Evolutionary conservation across 2,888 invertebrate species (phyloP), one percentile per base, ranked within the genome.

Genomic region (Choreutis nemorana): DNA sequence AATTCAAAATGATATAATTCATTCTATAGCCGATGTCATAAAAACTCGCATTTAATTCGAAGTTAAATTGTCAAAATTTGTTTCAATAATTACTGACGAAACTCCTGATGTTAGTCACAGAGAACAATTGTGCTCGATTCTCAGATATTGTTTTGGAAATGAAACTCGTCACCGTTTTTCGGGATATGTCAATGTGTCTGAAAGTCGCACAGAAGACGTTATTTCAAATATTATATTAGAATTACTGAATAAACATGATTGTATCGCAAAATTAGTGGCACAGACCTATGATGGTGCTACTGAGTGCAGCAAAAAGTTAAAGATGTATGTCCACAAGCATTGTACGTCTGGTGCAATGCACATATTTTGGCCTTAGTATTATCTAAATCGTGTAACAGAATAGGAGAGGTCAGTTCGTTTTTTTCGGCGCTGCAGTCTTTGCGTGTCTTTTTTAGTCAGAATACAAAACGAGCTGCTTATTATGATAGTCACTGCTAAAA

Each of bases 221-320:
- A 9, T 30, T 8, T 25, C 30, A 4, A 18, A 20, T n/a, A 18
- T 25, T 11, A 6, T 50, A 14, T 32, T 29, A 30, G 28, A 36
- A 9, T 31, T 36, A 18, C 22, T 46, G 12, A 24, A 42, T 21
- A 31, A 44, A 14, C 39, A 39, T 13, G 25, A 40, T 8, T 35
- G 42, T 29, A 28, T 26, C 14, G 22, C n/a, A n/a, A 41, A 21
- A 50, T 35, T 51, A 23, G 30, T 53, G 14, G 46, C 44, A 3
- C 51, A 53, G 39, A 48, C 40, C 9, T 55, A 52, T 30, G 46
- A 51, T 28, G 50, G 48, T 4, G 50, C 44, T 4, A 38, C 42
- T 20, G 47, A 6, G 40, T 53, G 7, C 56, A 59, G 40, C 34
- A 34, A 7, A 45, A 41, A 42, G 39, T 50, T 6, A 39, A 35